These are phyloP conservation scores for Dugesia japonica DNA, from an alignment of 2,888 invertebrate genomes.

Conservation along the genomic window DNA sequence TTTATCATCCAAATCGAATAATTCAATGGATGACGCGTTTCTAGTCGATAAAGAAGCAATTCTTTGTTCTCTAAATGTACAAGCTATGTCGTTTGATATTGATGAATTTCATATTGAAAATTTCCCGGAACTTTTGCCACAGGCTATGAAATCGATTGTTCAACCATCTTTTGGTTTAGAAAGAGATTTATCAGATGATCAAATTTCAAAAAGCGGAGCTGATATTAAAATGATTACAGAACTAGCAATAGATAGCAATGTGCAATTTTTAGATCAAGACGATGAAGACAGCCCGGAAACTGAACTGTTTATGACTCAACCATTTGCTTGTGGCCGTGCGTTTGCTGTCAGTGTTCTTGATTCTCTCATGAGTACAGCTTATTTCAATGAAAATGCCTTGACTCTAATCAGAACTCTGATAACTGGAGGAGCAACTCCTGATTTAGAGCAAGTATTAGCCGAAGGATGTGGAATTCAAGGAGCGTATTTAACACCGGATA, in stretches of 20 bases:
- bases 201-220: slow-evolving; percentile 36
- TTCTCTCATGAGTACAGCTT: slow-evolving; percentile 98
- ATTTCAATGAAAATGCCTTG: slow-evolving; percentile 99
- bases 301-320: slow-evolving; percentile 96
- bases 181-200: background rate
- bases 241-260: slow-evolving; percentile 92
- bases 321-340: slow-evolving; percentile 98
- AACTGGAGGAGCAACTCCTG: slow-evolving; percentile 97
- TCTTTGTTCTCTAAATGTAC: slow-evolving; percentile 94
- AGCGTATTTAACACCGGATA: slow-evolving; percentile 88
- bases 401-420: slow-evolving; percentile 93
- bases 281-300: slow-evolving; percentile 98
- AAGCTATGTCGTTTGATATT: slow-evolving; percentile 63
- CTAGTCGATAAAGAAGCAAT: slow-evolving; percentile 99
- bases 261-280: slow-evolving; percentile 55
- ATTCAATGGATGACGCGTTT: slow-evolving; percentile 81
- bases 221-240: slow-evolving; percentile 87
- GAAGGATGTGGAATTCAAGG: slow-evolving; percentile 95
- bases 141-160: background rate
- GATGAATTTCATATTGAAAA: slow-evolving; percentile 99
- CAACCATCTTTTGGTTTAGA: background rate
- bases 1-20: slow-evolving; percentile 88
- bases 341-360: slow-evolving; percentile 99
- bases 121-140: background rate
- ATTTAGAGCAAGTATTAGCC: slow-evolving; percentile 90